These are phyloP conservation scores for Myxocyprinus asiaticus DNA, from an alignment of 2,113 vertebrate genomes.

Conservation along the genomic window DNA sequence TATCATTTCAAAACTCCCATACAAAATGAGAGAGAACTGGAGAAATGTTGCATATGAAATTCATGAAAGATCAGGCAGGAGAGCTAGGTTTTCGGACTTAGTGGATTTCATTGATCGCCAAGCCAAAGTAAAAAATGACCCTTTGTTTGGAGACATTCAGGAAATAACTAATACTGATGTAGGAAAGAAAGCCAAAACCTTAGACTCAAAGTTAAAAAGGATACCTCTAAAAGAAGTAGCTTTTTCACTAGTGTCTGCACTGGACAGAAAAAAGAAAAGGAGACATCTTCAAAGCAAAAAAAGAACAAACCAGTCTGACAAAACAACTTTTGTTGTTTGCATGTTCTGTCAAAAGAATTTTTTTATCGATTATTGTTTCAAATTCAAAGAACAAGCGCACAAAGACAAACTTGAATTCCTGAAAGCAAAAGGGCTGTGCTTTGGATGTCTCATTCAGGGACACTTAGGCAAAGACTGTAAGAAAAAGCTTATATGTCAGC, in stretches of 20 bases:
- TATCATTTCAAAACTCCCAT: neutral
- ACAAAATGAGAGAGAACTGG: neutral
- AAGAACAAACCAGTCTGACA: neutral
- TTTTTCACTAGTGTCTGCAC: neutral
- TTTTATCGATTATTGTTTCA: neutral
- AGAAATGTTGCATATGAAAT: neutral
- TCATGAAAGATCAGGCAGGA: neutral
- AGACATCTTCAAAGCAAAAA: no score
- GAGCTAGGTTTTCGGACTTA: neutral
- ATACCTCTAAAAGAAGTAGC: neutral
- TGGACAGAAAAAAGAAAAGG: neutral
- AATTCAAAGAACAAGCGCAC: neutral
- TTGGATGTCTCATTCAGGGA: neutral
- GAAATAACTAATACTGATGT: neutral
- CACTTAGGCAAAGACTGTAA: neutral
- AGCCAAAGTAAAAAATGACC: conserved; percentile 3
- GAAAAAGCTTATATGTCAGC: neutral
- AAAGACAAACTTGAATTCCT: neutral
- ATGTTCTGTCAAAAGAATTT: neutral
- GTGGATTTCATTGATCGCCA: neutral
- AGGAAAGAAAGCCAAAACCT: neutral
- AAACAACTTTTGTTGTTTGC: neutral
- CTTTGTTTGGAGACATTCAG: conserved; percentile 1
- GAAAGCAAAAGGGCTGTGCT: neutral
- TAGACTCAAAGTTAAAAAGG: neutral